Percentiles rank a stretch among this genome's conserved stretches.
phyloP scores from a whole-genome alignment of 53 echinoderm and acorn worm genomes.

The Henricia sp. region DNA sequence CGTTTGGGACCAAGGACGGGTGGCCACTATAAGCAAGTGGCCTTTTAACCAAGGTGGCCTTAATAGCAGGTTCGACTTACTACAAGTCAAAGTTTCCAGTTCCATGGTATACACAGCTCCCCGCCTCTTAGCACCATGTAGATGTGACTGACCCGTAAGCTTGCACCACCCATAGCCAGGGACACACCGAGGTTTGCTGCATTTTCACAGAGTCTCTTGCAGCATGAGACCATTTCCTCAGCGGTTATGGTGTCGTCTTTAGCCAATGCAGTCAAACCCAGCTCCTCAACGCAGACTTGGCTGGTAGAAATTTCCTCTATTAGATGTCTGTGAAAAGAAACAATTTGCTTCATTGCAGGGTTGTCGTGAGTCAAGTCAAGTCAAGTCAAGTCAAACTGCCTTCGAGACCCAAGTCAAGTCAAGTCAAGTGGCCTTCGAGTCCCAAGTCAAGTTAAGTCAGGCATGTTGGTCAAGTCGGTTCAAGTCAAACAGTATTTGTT shows the following conservation, averaged over 20 bases:
- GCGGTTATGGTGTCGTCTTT: conserved; percentile 75
- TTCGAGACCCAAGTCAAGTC: too few relatives aligned
- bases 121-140: conserved; percentile 81
- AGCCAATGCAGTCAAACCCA: conserved; percentile 62
- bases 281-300: conserved; percentile 69
- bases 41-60: too few relatives aligned
- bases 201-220: conserved; percentile 71
- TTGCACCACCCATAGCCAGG: conserved; percentile 45
- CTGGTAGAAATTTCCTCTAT: conserved; percentile 16
- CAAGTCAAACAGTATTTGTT: too few relatives aligned
- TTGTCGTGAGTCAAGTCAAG: too few relatives aligned
- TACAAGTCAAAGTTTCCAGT: conserved; percentile 74
- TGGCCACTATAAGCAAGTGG: too few relatives aligned
- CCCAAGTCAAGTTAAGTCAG: too few relatives aligned
- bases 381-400: background rate
- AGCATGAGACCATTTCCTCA: conserved; percentile 84
- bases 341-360: background rate
- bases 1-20: too few relatives aligned
- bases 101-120: conserved; percentile 92
- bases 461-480: too few relatives aligned
- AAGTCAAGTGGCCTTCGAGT: too few relatives aligned
- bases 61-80: too few relatives aligned
- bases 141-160: conserved; percentile 69
- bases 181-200: conserved; percentile 58
- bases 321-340: conserved; percentile 8